These are phyloP conservation scores for Diarsia rubi DNA, from an alignment of 2,888 invertebrate genomes.

Conservation along the genomic window DNA sequence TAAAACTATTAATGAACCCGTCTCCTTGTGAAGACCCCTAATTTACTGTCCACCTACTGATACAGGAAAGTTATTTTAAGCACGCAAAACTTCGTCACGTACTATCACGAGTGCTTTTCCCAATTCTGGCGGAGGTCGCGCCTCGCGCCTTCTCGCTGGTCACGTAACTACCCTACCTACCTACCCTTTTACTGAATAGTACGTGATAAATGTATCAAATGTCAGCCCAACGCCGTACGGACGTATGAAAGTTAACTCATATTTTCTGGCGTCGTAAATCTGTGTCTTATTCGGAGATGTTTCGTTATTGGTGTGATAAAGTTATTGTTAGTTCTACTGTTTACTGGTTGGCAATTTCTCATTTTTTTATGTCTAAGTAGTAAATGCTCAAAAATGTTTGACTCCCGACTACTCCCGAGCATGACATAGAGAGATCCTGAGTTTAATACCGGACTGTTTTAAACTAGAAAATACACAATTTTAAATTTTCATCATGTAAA, in stretches of 20 bases:
- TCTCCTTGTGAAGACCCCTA: constrained; percentile 24
- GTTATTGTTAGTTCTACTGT: constrained; percentile 15
- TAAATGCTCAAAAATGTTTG: background rate
- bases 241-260: constrained; percentile 56
- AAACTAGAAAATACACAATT: background rate
- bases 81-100: constrained; percentile 66
- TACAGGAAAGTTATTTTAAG: constrained; percentile 59
- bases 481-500: background rate
- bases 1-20: constrained; percentile 30
- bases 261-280: constrained; percentile 55
- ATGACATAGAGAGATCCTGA: background rate
- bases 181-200: constrained; percentile 63
- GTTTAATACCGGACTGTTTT: background rate
- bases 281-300: constrained; percentile 26
- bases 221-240: constrained; percentile 34
- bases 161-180: constrained; percentile 64
- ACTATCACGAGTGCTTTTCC: constrained; percentile 67
- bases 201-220: constrained; percentile 66
- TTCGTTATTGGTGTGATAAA: constrained; percentile 34
- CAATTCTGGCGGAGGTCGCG: constrained; percentile 66
- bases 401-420: background rate
- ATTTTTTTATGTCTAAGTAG: background rate
- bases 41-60: constrained; percentile 34
- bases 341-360: background rate
- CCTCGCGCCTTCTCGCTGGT: constrained; percentile 59